Evolutionary conservation across 2,888 invertebrate species (phyloP), one percentile per base, ranked within the genome.

Genomic region (Clanis bilineata): DNA sequence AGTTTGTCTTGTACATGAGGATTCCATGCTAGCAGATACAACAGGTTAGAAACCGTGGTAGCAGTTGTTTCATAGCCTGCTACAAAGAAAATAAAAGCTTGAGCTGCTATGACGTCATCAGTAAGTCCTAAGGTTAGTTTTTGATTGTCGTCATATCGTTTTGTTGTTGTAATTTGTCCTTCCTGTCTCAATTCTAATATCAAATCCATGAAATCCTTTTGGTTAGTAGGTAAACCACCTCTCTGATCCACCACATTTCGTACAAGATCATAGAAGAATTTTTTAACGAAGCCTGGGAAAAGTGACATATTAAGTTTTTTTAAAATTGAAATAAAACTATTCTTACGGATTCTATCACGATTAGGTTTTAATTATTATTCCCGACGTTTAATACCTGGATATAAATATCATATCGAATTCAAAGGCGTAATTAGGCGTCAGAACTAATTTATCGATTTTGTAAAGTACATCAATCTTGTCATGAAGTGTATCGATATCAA

Each of bases 1-100:
- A 88, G 47, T 68, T 79, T 86, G 0, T 79, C 75, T 70, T 92
- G 92, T 0, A 90, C 64, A 0, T 85, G 73, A 10, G 76, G 82
- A 65, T 90, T 78, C 2, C 69, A 45, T 0, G 90, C 87, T 10
- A 92, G 63, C 62, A 85, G 74, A 60, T 85, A 85, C 7, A 86
- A 62, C 39, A 83, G 64, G 51, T 80, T 88, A 0, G 83, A 63
- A 64, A 90, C 75, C 0, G 87, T 83, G 0, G 86, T 82, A 0
- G 92, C 84, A 44, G 83, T 86, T 0, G 91, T 90, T 64, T 91
- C 92, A 64, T 85, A 92, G 0, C 92, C 92, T 7, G 83, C 93
- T 1, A 77, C 73, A 61, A 87, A 90, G 66, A 92, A 90, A 15
- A 89, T 72, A 64, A 89, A 86, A 1, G 84, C 83, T 67, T 92